Conservation (phyloP, 2,113 vertebrate species). For the Tupaia tana region DNA sequence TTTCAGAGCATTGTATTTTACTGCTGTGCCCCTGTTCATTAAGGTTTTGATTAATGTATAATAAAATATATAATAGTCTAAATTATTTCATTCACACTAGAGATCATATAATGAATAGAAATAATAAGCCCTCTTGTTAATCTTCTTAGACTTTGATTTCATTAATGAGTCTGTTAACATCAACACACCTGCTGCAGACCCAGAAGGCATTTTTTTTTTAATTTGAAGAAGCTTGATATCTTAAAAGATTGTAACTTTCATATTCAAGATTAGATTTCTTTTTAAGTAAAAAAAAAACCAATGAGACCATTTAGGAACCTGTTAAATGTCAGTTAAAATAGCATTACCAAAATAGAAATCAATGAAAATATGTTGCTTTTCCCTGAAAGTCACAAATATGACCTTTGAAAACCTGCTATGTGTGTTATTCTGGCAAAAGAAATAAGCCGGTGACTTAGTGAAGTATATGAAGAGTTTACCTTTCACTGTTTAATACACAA, state of each 20-base stretch:
- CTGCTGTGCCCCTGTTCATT: background rate
- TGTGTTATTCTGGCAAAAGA: slow-evolving; percentile 83
- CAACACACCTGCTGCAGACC: slow-evolving; percentile 21
- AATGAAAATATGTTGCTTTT: slow-evolving; percentile 69
- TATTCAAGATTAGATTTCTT: slow-evolving; percentile 25
- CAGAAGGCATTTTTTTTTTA: background rate
- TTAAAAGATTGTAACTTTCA: slow-evolving; percentile 32
- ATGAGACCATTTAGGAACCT: slow-evolving; percentile 64
- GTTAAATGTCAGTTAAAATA: slow-evolving; percentile 68
- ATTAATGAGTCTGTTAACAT: slow-evolving; percentile 64
- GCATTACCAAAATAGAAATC: slow-evolving; percentile 73
- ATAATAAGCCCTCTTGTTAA: slow-evolving; percentile 12
- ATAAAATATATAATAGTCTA: background rate
- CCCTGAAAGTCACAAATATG: slow-evolving; percentile 66
- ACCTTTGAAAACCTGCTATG: slow-evolving; percentile 82
- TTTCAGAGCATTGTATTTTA: no score
- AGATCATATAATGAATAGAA: slow-evolving; percentile 38
- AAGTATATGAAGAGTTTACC: slow-evolving; percentile 83
- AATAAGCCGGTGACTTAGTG: slow-evolving; percentile 82
- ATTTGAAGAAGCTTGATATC: slow-evolving; percentile 63
- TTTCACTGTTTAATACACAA: slow-evolving; percentile 81
- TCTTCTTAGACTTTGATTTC: slow-evolving; percentile 48
- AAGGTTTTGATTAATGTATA: slow-evolving; percentile 6
- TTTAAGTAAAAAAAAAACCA: slow-evolving; percentile 17
- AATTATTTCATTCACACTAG: slow-evolving; percentile 26